Evolutionary conservation across 2,797 vertebrate genomes (phyloP), one percentile per base, ranked within the genome.

Genomic region (Mallotus villosus): DNA sequence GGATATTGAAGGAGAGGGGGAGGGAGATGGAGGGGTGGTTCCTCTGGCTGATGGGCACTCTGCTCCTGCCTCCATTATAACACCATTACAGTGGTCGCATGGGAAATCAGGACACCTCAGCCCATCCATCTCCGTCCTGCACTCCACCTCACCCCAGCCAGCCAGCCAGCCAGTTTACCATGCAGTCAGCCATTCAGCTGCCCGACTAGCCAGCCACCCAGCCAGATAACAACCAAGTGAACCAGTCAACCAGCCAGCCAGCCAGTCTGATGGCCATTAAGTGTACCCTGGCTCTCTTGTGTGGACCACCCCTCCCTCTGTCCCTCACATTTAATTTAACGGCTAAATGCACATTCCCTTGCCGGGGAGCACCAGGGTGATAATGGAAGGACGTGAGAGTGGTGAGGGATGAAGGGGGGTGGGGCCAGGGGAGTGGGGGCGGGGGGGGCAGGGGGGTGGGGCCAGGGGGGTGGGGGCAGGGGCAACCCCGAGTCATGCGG

Each of bases 281-380:
- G 78, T 81, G 74, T 78, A 81, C 74, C 68, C 73, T 81, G 81
- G 76, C 78, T 22, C 80, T 78, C 25, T 12, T 21, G 22, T 12
- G 29, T 19, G 65, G 49, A 22, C 24, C 51, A 49, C 58, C 61
- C 63, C 61, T 19, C 37, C 49, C 51, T 49, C 69, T 46, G 24
- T 51, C 46, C 69, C 69, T 77, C 80, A 78, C 74, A 77, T 81
- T 86, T 89, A 84, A 91, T 92, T 92, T 91, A 92, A 90, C 68
- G 80, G 81, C 73, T 88, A 91, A 87, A 87, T 85, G 89, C 88
- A 86, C 81, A 81, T 57, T 83, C 73, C 71, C 63, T 70, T 82
- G 68, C 81, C 64, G 72, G 73, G 78, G 78, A 84, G 86, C 70
- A 82, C 68, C 78, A 24, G 64, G 59, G 84, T 82, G 78, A 83